Percentiles rank a stretch among this genome's conserved stretches.
These are phyloP conservation scores for Danio choprae DNA, from an alignment of 2,797 vertebrate genomes.

Conservation along the genomic window DNA sequence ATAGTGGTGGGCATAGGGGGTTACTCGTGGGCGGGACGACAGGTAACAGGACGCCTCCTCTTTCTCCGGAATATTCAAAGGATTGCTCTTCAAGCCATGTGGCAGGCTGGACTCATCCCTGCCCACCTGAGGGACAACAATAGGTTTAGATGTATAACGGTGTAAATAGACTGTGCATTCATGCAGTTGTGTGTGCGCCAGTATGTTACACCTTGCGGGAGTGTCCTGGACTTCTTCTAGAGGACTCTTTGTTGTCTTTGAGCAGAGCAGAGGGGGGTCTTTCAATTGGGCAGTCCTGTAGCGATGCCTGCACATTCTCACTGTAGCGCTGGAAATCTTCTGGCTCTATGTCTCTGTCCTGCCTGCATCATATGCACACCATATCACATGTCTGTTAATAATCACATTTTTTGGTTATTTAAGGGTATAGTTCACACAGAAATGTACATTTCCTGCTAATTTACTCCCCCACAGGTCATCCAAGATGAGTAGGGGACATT, in stretches of 20 bases:
- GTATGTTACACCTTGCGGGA: constrained; percentile 81
- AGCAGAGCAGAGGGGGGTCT: constrained; percentile 81
- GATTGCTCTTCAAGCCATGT: constrained; percentile 70
- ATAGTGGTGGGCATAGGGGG: constrained; percentile 80
- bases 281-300: constrained; percentile 91
- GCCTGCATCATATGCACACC: constrained; percentile 69
- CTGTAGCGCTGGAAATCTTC: constrained; percentile 95
- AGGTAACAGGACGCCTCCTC: constrained; percentile 79
- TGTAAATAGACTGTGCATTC: neutral
- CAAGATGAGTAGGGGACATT: neutral
- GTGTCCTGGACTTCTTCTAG: constrained; percentile 77
- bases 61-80: constrained; percentile 65
- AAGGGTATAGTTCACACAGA: no score
- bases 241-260: constrained; percentile 77
- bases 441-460: neutral
- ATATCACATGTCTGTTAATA: no score
- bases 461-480: neutral
- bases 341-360: constrained; percentile 91
- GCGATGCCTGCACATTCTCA: constrained; percentile 87
- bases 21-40: constrained; percentile 78
- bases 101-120: constrained; percentile 79
- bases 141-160: neutral
- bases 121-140: constrained; percentile 75
- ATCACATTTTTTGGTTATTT: no score
- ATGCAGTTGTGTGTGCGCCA: neutral